phyloP scores from a whole-genome alignment of 1,140 invertebrate species.

The Zaprionus inermis region DNA sequence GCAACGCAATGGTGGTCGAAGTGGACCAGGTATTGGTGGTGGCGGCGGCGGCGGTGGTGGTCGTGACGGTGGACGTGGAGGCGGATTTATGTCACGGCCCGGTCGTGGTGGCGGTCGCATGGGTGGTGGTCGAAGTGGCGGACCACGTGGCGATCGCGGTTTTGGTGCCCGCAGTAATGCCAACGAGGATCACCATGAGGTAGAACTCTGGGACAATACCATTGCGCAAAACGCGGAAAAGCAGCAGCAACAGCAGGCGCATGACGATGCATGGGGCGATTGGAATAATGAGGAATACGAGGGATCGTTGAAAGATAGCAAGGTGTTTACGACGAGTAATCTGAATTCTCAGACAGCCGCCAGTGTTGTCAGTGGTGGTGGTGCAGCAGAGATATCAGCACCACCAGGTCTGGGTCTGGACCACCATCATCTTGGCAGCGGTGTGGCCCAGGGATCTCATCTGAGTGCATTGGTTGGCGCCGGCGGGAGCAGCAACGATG shows the following conservation, averaged over 20 bases:
- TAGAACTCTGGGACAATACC: slow-evolving; percentile 85
- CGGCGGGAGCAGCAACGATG: slow-evolving; percentile 32
- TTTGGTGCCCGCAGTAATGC: slow-evolving; percentile 80
- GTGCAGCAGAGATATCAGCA: slow-evolving; percentile 64
- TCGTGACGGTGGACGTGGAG: slow-evolving; percentile 84
- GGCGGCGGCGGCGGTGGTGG: slow-evolving; percentile 85
- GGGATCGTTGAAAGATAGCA: slow-evolving; percentile 96
- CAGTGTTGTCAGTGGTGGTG: slow-evolving; percentile 65
- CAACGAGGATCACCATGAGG: slow-evolving; percentile 83
- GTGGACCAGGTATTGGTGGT: slow-evolving; percentile 68
- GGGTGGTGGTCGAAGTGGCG: slow-evolving; percentile 55
- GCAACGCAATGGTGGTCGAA: slow-evolving; percentile 83
- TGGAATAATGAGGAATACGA: slow-evolving; percentile 98
- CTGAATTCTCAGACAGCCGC: slow-evolving; percentile 68
- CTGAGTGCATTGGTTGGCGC: slow-evolving; percentile 42
- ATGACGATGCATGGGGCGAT: slow-evolving; percentile 86
- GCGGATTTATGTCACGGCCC: slow-evolving; percentile 84
- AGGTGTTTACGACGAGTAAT: slow-evolving; percentile 94
- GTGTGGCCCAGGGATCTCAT: slow-evolving; percentile 72
- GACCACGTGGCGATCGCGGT: slow-evolving; percentile 85
- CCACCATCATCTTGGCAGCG: slow-evolving; percentile 51
- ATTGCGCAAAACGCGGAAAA: slow-evolving; percentile 81
- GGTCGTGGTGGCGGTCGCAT: slow-evolving; percentile 84
- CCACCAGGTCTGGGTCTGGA: slow-evolving; percentile 82
- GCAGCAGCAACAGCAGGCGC: slow-evolving; percentile 73